phyloP scores from a whole-genome alignment of 1,140 invertebrate species.

The Hyphantria cunea region DNA sequence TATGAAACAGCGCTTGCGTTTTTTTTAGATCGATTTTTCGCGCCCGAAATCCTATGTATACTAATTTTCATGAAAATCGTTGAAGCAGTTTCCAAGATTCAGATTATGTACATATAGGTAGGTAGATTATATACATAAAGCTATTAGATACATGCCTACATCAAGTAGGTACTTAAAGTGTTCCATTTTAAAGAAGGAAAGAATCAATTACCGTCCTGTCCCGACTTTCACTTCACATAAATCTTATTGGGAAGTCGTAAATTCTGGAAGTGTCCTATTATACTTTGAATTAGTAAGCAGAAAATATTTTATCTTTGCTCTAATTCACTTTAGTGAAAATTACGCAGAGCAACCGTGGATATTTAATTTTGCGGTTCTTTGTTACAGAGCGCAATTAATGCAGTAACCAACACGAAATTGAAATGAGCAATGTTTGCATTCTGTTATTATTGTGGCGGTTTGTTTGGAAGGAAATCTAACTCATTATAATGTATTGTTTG shows the following conservation, averaged over 20 bases:
- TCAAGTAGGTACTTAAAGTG: too few species aligned
- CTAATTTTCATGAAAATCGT: too few species aligned
- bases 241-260: conserved; percentile 50
- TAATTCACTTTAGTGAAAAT: conserved; percentile 25
- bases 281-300: conserved; percentile 49
- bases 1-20: too few species aligned
- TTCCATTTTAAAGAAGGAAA: conserved; percentile 22
- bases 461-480: too few species aligned
- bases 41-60: too few species aligned
- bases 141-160: too few species aligned
- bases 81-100: too few species aligned
- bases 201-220: conserved; percentile 53
- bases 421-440: neutral
- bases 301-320: conserved; percentile 45
- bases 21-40: too few species aligned
- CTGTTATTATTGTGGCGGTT: neutral
- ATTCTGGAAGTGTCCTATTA: conserved; percentile 57
- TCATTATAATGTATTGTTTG: too few species aligned
- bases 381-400: neutral
- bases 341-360: conserved; percentile 6
- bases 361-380: conserved; percentile 7
- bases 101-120: too few species aligned
- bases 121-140: too few species aligned
- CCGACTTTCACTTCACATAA: conserved; percentile 42
- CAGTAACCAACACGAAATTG: too few species aligned